Base-by-base conservation (phyloP, 2,888 invertebrate genomes). In the Myathropa florea region DNA sequence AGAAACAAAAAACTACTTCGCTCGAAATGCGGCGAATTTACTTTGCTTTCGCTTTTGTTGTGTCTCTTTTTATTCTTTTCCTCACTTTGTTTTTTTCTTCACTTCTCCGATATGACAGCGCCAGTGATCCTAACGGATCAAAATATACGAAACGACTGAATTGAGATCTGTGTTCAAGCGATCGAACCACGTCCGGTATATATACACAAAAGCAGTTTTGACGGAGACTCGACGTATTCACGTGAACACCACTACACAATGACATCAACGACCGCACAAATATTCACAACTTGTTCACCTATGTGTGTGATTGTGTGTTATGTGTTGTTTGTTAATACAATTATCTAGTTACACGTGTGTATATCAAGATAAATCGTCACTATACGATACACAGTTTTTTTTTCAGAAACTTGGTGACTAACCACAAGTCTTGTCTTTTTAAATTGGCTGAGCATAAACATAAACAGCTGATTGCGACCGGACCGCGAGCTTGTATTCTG, bases 91-190 rank as follows among this genome's bases (percentile, higher is more conserved):
- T 33, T 0, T 55, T 67, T 55, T 33, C 28, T 60, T 39, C 60
- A 79, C 61, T 59, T 68, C 55, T 65, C 4, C 46, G 23, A 33
- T 4, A 36, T 28, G 39, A 10, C 63, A 26, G 4, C 28, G 24
- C 26, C 7, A 68, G 61, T 21, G 87, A 80, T 75, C 87, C 88
- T 81, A 88, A 87, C 87, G 88, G 88, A 84, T 86, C 89, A 80
- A 84, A 88, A 87, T 89, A 84, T 88, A 65, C 61, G 75, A 87
- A 73, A 63, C 88, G 82, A 89, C 89, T 89, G 88, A 89, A 88
- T 59, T 68, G 60, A 72, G 73, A 64, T 82, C 64, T 61, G 57
- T 83, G 71, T 76, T 55, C 57, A 73, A 78, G 36, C 53, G 83
- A 82, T 79, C 78, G 68, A 67, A 46, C 46, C 14, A 55, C 65